phyloP scores from a whole-genome alignment of 2,797 vertebrate species.

The Acestrorhynchus altus region DNA sequence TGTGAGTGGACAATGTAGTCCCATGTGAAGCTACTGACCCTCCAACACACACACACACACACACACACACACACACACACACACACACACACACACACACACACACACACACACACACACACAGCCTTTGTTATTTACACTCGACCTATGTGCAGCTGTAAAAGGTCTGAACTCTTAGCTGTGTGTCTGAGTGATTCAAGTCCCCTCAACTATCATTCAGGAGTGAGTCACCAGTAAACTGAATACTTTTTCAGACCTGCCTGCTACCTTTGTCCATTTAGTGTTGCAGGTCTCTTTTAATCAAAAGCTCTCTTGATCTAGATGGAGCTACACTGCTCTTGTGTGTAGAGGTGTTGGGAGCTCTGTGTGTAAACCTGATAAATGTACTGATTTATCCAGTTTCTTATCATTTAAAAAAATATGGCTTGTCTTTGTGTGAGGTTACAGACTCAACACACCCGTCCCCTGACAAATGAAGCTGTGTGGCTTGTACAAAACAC shows the following conservation, averaged over 20 bases:
- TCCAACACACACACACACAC: slow-evolving; percentile 28
- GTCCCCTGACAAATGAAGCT: not conserved
- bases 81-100: slow-evolving; percentile 25
- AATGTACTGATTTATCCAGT: not conserved
- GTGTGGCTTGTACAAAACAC: not conserved
- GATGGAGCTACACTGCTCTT: not conserved
- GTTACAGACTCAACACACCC: not conserved
- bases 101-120: slow-evolving; percentile 15
- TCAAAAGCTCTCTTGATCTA: slow-evolving; percentile 8
- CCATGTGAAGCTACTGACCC: slow-evolving; percentile 49
- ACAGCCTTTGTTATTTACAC: slow-evolving; percentile 39
- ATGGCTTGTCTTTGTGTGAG: not conserved
- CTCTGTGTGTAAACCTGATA: not conserved
- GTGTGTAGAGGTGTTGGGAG: not conserved
- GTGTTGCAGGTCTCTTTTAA: slow-evolving; percentile 5
- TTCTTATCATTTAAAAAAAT: not conserved
- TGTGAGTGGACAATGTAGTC: slow-evolving; percentile 52
- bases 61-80: slow-evolving; percentile 19
- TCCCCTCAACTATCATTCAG: slow-evolving; percentile 28
- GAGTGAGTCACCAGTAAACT: slow-evolving; percentile 34
- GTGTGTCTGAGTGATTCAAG: slow-evolving; percentile 51
- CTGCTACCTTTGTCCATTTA: slow-evolving; percentile 20
- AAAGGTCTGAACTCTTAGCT: slow-evolving; percentile 51
- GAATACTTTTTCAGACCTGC: slow-evolving; percentile 26
- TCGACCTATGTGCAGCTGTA: slow-evolving; percentile 46